Evolutionary conservation across 2,797 vertebrate species (phyloP), one percentile per base, ranked within the genome.

Genomic region (Miichthys miiuy): DNA sequence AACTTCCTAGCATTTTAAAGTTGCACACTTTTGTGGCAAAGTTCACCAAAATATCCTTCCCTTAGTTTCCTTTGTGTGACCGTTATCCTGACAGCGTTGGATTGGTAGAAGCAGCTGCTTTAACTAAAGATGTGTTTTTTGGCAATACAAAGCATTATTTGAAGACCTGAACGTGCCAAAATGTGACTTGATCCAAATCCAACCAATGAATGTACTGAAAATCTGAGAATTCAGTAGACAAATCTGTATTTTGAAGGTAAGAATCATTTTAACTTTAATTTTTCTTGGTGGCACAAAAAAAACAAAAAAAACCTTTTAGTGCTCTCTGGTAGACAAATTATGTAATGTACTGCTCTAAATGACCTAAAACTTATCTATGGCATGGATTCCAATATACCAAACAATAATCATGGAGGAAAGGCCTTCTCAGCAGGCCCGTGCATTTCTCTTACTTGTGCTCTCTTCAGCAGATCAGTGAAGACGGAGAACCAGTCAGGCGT

Each of bases 391-490:
- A 30, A 6, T 30, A 18, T 21, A 23, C 50, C 18, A 20, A 9
- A 27, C 11, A 5, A 1, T 2, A 34, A 66, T 46, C 44, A 11
- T 46, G 9, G 2, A 42, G 25, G 17, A 21, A 3, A 46, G 7
- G 47, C 18, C 14, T 23, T 42, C 25, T 2, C 0, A 14, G 25
- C 21, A 3, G 6, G 3, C 18, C 8, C 0, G 25, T 27, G 25
- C 27, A 0, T 20, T 57, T 58, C 89, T 82, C 96, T 94, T 93
- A 96, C 97, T 89, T 98, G 96, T 95, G 96, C 96, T 96, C 96
- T 97, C 91, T 96, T 97, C 93, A 99, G 94, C 97, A 99, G 97
- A 85, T 96, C 96, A 16, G 96, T 97, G 88, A 93, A 96, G 83
- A 95, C 93, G 25, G 96, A 91, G 94, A 97, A 95, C 95, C 97